Evolutionary conservation across 2,888 invertebrate species (phyloP).

Genomic region (Stegophylla sp.): DNA sequence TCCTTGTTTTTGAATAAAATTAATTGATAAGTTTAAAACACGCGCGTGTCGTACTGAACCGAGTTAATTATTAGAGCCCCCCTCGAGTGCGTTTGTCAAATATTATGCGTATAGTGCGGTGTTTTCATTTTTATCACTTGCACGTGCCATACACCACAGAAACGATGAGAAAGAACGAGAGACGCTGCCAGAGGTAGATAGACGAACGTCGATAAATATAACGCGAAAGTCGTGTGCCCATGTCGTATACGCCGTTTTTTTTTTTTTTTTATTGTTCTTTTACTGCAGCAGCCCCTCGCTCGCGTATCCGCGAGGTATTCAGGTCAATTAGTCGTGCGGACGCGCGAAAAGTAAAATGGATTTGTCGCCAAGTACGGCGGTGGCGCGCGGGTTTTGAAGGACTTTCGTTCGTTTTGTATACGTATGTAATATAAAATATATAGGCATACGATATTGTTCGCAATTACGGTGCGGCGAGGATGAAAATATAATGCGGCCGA

Average conservation of each 20-base stretch:
- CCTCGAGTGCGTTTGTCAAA: too few species aligned
- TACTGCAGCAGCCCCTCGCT: slow-evolving; percentile 40
- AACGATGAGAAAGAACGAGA: neutral
- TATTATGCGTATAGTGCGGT: too few species aligned
- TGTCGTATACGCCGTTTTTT: neutral
- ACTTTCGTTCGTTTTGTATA: slow-evolving; percentile 36
- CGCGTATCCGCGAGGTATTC: slow-evolving; percentile 47
- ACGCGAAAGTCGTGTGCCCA: slow-evolving; percentile 47
- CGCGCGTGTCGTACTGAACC: too few species aligned
- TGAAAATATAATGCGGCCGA: slow-evolving; percentile 37
- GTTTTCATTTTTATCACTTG: too few species aligned
- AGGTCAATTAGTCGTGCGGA: slow-evolving; percentile 46
- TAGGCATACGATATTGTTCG: slow-evolving; percentile 1
- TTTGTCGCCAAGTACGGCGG: slow-evolving; percentile 40
- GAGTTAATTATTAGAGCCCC: too few species aligned
- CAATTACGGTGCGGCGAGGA: slow-evolving; percentile 10
- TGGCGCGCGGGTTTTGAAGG: slow-evolving; percentile 20
- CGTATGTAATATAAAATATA: neutral
- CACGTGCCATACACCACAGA: too few species aligned
- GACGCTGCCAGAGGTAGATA: neutral
- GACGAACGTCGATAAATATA: slow-evolving; percentile 32
- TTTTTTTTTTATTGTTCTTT: slow-evolving; percentile 21
- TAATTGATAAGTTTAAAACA: too few species aligned
- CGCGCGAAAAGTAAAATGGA: slow-evolving; percentile 50
- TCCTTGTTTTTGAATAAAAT: too few species aligned